These are phyloP conservation scores for Drosophila nr. fundita DNA, from an alignment of 2,888 invertebrate genomes.

Conservation along the genomic window DNA sequence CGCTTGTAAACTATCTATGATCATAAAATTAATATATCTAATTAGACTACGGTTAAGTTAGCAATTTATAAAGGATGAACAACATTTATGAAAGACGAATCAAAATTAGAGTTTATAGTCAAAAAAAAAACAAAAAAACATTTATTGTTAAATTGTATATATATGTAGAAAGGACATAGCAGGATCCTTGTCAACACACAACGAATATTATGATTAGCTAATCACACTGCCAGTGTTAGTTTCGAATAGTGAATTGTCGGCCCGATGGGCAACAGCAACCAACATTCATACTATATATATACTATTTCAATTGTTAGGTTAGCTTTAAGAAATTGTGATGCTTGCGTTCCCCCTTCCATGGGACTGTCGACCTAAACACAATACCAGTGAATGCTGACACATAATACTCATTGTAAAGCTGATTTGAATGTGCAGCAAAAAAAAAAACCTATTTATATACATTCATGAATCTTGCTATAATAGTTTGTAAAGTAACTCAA, in stretches of 20 bases:
- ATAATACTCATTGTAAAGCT: slow-evolving; percentile 81
- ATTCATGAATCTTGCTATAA: slow-evolving; percentile 50
- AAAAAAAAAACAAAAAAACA: slow-evolving; percentile 38
- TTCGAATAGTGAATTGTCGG: slow-evolving; percentile 50
- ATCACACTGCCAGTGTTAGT: slow-evolving; percentile 83
- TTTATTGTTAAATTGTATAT: slow-evolving; percentile 51
- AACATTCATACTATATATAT: slow-evolving; percentile 61
- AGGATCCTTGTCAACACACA: slow-evolving; percentile 69
- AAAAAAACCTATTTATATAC: slow-evolving; percentile 41
- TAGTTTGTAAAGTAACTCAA: slow-evolving; percentile 44
- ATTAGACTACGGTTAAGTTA: slow-evolving; percentile 53
- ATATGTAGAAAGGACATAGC: slow-evolving; percentile 54
- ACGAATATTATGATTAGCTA: slow-evolving; percentile 82
- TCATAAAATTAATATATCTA: slow-evolving; percentile 27
- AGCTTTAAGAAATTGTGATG: slow-evolving; percentile 71
- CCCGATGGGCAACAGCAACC: slow-evolving; percentile 33
- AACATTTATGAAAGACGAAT: slow-evolving; percentile 10
- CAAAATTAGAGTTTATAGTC: slow-evolving; percentile 55
- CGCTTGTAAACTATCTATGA: slow-evolving; percentile 74
- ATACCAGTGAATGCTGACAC: slow-evolving; percentile 82
- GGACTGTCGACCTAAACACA: slow-evolving; percentile 56
- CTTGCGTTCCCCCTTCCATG: slow-evolving; percentile 15
- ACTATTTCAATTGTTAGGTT: slow-evolving; percentile 62
- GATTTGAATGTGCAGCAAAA: slow-evolving; percentile 54
- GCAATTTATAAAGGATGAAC: slow-evolving; percentile 36